Percentiles rank a stretch among this genome's conserved stretches.
phyloP scores from a whole-genome alignment of 2,888 invertebrate genomes.

The Eremobia ochroleuca region DNA sequence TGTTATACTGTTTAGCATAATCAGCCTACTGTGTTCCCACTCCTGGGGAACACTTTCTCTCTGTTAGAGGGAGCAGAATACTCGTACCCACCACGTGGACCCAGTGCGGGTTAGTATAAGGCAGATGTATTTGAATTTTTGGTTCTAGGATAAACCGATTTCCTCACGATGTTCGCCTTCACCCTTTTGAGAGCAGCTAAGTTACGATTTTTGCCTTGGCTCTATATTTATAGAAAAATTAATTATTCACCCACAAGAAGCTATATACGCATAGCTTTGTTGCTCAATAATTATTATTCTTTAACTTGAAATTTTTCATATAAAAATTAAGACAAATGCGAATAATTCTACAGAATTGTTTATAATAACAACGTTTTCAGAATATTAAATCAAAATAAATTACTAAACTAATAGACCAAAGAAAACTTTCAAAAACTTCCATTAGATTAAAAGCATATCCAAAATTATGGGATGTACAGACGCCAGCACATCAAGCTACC shows the following conservation, averaged over 20 bases:
- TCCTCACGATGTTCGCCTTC: neutral
- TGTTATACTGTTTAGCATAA: neutral
- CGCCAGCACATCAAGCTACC: too few species aligned
- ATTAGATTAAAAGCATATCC: slow-evolving; percentile 54
- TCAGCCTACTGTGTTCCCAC: neutral
- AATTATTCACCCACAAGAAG: neutral
- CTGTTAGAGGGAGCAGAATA: neutral
- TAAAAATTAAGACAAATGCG: slow-evolving; percentile 19
- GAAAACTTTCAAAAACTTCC: slow-evolving; percentile 41
- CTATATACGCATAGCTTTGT: slow-evolving; percentile 6
- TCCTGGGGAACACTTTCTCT: neutral
- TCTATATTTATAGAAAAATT: neutral
- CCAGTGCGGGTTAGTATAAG: neutral
- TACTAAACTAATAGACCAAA: slow-evolving; percentile 39
- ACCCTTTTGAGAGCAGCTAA: neutral
- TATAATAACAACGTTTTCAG: slow-evolving; percentile 20
- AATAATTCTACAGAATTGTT: slow-evolving; percentile 41
- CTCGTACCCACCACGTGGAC: neutral
- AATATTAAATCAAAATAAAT: slow-evolving; percentile 48
- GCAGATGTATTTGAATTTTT: neutral
- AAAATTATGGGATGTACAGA: slow-evolving; percentile 32
- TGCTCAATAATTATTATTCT: slow-evolving; percentile 9
- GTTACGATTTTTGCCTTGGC: neutral
- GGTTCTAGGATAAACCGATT: too few species aligned
- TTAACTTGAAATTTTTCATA: neutral